A percentile compares a stretch with the other conserved stretches of the same genome.
phyloP scores from a whole-genome alignment of 2,888 invertebrate species.

The Marronus borbonicus region DNA sequence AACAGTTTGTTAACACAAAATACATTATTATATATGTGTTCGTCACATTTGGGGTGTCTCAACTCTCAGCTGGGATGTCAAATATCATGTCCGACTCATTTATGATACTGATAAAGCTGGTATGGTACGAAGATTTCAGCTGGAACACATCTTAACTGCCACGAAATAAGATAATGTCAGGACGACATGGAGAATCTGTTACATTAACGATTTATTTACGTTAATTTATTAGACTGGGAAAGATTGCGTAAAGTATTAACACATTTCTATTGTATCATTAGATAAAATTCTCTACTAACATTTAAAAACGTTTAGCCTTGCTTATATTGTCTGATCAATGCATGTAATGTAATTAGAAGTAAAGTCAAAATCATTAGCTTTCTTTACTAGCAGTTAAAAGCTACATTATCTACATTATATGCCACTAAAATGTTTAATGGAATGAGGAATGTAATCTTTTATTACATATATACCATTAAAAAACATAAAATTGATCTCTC shows the following conservation, averaged over 20 bases:
- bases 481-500: not conserved
- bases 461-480: too few relatives aligned
- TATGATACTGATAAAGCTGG: slow-evolving; percentile 37
- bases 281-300: not conserved
- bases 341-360: not conserved
- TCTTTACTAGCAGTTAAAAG: too few relatives aligned
- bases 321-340: not conserved
- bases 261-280: not conserved
- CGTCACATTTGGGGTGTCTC: slow-evolving; percentile 60
- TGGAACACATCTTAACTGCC: slow-evolving; percentile 24
- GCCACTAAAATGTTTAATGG: too few relatives aligned
- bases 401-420: too few relatives aligned
- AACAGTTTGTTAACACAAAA: slow-evolving; percentile 66
- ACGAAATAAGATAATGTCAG: slow-evolving; percentile 29
- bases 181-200: slow-evolving; percentile 23
- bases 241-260: not conserved
- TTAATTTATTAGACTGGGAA: slow-evolving; percentile 18
- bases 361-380: too few relatives aligned
- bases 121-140: slow-evolving; percentile 19
- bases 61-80: slow-evolving; percentile 52
- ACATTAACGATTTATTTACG: not conserved
- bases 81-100: slow-evolving; percentile 43
- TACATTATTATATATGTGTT: slow-evolving; percentile 61
- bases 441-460: too few relatives aligned
- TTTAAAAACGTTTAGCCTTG: not conserved